Conservation (phyloP, 2,797 vertebrate genomes). For the Thalassophryne amazonica region DNA sequence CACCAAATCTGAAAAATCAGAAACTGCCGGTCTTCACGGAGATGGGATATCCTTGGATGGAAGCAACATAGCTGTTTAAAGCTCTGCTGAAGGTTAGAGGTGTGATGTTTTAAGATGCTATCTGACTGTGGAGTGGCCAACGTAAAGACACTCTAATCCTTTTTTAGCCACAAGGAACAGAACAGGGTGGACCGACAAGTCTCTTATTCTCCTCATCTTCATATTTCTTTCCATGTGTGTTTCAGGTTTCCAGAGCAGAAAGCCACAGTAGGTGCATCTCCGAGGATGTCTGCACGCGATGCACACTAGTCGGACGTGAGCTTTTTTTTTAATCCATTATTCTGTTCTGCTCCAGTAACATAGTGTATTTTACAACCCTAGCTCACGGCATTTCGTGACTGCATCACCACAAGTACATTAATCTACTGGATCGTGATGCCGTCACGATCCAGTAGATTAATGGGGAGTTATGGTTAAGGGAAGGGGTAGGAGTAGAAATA, state of each 20-base stretch:
- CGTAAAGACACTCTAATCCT: conserved; percentile 15
- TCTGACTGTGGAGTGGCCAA: background rate
- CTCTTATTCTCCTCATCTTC: background rate
- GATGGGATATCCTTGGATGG: conserved; percentile 1
- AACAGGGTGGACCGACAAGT: background rate
- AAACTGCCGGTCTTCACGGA: background rate
- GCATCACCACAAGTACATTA: too few relatives aligned
- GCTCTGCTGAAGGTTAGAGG: background rate
- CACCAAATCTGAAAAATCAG: background rate
- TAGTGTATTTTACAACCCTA: too few relatives aligned
- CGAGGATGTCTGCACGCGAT: background rate
- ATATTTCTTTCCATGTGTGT: background rate
- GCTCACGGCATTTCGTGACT: too few relatives aligned
- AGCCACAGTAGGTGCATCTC: background rate
- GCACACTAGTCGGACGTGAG: too few relatives aligned
- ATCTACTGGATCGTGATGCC: too few relatives aligned
- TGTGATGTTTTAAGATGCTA: conserved; percentile 37
- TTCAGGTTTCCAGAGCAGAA: background rate
- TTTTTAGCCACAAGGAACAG: conserved; percentile 2
- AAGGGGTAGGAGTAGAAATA: too few relatives aligned
- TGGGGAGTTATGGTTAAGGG: too few relatives aligned
- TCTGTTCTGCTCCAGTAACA: too few relatives aligned
- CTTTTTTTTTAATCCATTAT: too few relatives aligned
- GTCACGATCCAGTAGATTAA: too few relatives aligned
- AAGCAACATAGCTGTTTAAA: background rate